These are phyloP conservation scores for Drosophila repletoides DNA, from an alignment of 1,140 invertebrate species.

Conservation along the genomic window DNA sequence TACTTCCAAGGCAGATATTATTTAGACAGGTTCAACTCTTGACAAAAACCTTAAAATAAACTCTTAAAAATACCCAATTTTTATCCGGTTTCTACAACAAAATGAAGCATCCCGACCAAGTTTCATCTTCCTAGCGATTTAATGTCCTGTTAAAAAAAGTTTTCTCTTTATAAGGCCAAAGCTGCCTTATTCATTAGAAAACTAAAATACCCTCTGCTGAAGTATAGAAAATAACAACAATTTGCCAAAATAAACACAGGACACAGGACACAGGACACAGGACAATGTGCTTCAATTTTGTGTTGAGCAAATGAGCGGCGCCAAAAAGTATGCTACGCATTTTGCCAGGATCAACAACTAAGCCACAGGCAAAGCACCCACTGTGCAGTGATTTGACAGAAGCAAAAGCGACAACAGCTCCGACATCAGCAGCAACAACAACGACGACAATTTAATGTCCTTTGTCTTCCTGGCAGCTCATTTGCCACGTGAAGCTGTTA, in stretches of 20 bases:
- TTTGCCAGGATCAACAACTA: slow-evolving; percentile 31
- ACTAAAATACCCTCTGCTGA: too few relatives aligned
- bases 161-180: too few relatives aligned
- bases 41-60: too few relatives aligned
- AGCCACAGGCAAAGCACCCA: slow-evolving; percentile 35
- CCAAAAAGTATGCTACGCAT: slow-evolving; percentile 36
- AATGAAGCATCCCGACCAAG: too few relatives aligned
- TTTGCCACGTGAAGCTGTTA: slow-evolving; percentile 30
- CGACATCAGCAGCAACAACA: not conserved
- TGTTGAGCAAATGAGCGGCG: not conserved
- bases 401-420: not conserved
- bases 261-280: not conserved
- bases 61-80: too few relatives aligned
- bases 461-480: slow-evolving; percentile 5
- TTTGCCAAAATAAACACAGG: slow-evolving; percentile 11
- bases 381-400: slow-evolving; percentile 27
- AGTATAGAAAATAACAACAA: slow-evolving; percentile 5
- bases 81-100: too few relatives aligned
- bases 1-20: too few relatives aligned
- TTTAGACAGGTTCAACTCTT: too few relatives aligned
- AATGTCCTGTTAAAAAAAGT: too few relatives aligned
- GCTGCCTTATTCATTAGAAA: too few relatives aligned
- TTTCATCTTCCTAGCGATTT: too few relatives aligned
- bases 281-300: not conserved
- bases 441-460: slow-evolving; percentile 16